These are phyloP conservation scores for Tetragnatha versicolor DNA, from an alignment of 1,140 invertebrate genomes.

Conservation along the genomic window DNA sequence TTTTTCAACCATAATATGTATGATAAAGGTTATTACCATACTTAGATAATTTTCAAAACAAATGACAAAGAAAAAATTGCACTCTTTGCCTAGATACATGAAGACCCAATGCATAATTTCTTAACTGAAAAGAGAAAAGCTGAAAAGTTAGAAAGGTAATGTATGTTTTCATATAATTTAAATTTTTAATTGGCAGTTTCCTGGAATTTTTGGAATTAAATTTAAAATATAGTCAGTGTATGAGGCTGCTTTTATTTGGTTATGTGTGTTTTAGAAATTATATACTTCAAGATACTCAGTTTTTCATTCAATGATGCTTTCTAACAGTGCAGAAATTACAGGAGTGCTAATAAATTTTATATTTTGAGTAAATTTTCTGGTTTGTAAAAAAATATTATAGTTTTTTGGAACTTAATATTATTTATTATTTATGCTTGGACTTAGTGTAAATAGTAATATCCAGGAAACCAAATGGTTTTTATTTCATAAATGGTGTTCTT, in stretches of 20 bases:
- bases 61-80: not conserved
- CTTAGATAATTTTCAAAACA: not conserved
- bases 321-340: not conserved
- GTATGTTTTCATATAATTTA: not conserved
- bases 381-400: too few relatives aligned
- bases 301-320: not conserved
- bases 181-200: not conserved
- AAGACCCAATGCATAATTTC: slow-evolving; percentile 61
- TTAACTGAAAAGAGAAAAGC: slow-evolving; percentile 57
- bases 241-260: not conserved
- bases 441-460: too few relatives aligned
- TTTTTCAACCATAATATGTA: not conserved
- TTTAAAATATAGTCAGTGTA: not conserved
- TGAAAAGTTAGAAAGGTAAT: slow-evolving; percentile 58
- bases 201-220: not conserved
- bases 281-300: not conserved
- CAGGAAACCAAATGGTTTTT: too few relatives aligned
- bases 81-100: slow-evolving; percentile 55
- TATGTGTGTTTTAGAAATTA: not conserved
- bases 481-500: too few relatives aligned
- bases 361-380: too few relatives aligned
- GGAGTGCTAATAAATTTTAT: not conserved
- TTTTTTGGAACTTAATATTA: too few relatives aligned
- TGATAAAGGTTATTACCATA: not conserved
- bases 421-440: too few relatives aligned